Percentiles rank a stretch among this genome's conserved stretches.
These are phyloP conservation scores for Ancistrus triradiatus DNA, from an alignment of 2,113 vertebrate species.

Conservation along the genomic window DNA sequence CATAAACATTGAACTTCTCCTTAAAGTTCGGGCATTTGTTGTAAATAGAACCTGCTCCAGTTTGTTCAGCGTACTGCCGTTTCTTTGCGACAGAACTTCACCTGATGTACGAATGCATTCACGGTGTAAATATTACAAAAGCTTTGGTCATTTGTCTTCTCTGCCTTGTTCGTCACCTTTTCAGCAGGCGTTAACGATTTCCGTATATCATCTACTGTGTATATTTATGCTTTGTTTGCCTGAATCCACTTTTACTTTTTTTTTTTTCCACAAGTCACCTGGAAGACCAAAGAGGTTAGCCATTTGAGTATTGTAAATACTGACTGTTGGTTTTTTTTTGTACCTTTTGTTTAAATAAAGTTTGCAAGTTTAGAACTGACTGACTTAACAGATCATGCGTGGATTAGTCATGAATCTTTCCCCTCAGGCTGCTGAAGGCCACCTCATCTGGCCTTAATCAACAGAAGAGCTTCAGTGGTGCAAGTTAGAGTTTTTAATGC, in stretches of 20 bases:
- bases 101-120: constrained; percentile 13
- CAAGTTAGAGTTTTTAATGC: too few relatives aligned
- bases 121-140: constrained; percentile 48
- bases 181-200: constrained; percentile 27
- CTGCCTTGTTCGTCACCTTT: constrained; percentile 44
- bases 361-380: constrained; percentile 77
- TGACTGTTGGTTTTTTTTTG: constrained; percentile 71
- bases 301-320: constrained; percentile 92
- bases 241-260: background rate
- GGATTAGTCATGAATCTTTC: too few relatives aligned
- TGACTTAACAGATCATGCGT: too few relatives aligned
- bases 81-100: constrained; percentile 2
- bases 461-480: too few relatives aligned
- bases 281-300: constrained; percentile 91
- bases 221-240: constrained; percentile 18
- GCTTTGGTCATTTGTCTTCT: constrained; percentile 56
- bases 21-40: too few relatives aligned
- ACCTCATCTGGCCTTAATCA: too few relatives aligned
- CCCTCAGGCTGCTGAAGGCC: too few relatives aligned
- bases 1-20: background rate
- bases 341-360: constrained; percentile 95
- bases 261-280: constrained; percentile 47
- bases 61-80: background rate
- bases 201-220: constrained; percentile 41
- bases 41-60: background rate